Percentiles rank a stretch among this genome's conserved stretches.
Conservation (phyloP, 2,888 invertebrate species). For the Callyntrura sp. region DNA sequence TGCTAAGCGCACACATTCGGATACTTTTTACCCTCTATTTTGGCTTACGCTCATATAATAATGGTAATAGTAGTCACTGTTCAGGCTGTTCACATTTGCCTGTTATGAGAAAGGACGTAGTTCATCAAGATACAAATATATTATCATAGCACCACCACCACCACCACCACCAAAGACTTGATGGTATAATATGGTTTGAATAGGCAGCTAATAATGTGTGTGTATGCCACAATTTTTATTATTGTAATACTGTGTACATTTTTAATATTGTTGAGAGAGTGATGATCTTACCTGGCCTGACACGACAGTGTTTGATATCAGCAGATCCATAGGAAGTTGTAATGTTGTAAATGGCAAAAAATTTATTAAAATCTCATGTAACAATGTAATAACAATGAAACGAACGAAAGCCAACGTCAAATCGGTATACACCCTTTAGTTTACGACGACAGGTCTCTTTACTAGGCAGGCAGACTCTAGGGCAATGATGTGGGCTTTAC, state of each 20-base stretch:
- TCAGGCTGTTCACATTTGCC: too few relatives aligned
- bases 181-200: too few relatives aligned
- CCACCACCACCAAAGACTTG: too few relatives aligned
- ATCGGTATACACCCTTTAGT: constrained; percentile 38
- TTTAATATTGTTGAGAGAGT: constrained; percentile 20
- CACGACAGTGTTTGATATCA: constrained; percentile 47
- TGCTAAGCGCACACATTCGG: constrained; percentile 6
- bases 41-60: neutral
- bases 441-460: constrained; percentile 19
- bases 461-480: too few relatives aligned
- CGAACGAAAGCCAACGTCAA: constrained; percentile 15
- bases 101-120: too few relatives aligned
- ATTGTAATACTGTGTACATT: constrained; percentile 8
- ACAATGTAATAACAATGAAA: constrained; percentile 39
- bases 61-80: too few relatives aligned
- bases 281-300: constrained; percentile 6
- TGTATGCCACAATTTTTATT: neutral
- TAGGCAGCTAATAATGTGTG: neutral
- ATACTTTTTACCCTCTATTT: neutral
- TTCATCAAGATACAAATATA: too few relatives aligned
- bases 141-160: too few relatives aligned
- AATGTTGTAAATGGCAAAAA: constrained; percentile 58
- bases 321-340: constrained; percentile 64
- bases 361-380: constrained; percentile 65
- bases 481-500: too few relatives aligned